Percentiles rank a stretch among this genome's conserved stretches.
Conservation (phyloP, 2,888 invertebrate species). For the Thymelicus lineola region DNA sequence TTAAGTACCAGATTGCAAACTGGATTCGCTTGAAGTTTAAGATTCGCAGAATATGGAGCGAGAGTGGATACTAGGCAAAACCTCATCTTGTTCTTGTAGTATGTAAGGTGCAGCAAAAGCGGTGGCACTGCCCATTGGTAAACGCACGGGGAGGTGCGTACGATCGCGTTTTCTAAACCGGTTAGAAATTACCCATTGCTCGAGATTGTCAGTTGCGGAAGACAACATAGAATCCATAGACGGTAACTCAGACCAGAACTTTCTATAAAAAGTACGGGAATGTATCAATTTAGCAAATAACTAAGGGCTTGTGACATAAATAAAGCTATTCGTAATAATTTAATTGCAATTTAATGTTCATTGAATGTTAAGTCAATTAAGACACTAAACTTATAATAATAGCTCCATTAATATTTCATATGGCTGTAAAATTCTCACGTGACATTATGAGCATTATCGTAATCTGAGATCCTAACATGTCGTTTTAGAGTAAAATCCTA, state of each 20-base stretch:
- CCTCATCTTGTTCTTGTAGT: conserved; percentile 23
- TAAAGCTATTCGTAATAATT: background rate
- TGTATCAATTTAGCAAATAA: conserved; percentile 20
- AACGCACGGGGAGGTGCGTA: conserved; percentile 51
- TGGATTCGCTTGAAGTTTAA: conserved; percentile 32
- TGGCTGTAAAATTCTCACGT: background rate
- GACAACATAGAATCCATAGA: conserved; percentile 78
- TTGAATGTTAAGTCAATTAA: background rate
- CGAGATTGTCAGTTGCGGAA: conserved; percentile 81
- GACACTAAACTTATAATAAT: background rate
- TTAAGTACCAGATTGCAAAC: conserved; percentile 28
- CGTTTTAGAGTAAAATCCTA: too few relatives aligned
- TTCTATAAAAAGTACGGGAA: conserved; percentile 51
- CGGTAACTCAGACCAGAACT: conserved; percentile 61
- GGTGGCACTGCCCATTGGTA: conserved; percentile 35
- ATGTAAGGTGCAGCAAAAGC: conserved; percentile 37
- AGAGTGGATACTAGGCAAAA: conserved; percentile 37
- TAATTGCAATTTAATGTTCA: too few relatives aligned
- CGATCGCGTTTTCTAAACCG: conserved; percentile 82
- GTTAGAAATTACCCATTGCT: conserved; percentile 84
- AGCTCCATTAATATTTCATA: background rate
- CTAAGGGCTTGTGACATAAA: conserved; percentile 12
- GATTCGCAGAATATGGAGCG: conserved; percentile 35
- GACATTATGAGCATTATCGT: too few relatives aligned
- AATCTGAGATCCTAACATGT: too few relatives aligned